Base-by-base conservation (phyloP, 2,797 vertebrate genomes). In the Micropoecilia bifurca region DNA sequence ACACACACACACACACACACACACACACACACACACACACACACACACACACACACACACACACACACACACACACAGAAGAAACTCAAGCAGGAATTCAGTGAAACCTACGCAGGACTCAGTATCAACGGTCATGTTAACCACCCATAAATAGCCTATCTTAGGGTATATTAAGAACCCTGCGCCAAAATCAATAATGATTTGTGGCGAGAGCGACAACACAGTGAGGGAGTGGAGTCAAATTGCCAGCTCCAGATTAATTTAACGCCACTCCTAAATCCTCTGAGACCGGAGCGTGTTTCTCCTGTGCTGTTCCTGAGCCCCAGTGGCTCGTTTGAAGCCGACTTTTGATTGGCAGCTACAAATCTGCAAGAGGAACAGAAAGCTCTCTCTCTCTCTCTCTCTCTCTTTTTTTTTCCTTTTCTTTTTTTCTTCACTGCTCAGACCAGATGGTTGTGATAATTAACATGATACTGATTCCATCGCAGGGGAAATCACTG, bases 401-500 rank as follows among this genome's bases (percentile, higher is more conserved):
- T 18, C 47, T 20, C 47, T 20, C 0, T 47, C 10, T 18, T 6
- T 18, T 8, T 8, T 8, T 0, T 8, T 22, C 0, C 87, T 76
- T 88, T 91, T 88, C 82, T 92, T 88, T 82, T 88, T 91, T 90
- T 81, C 83, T 77, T 25, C 87, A 84, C 90, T 84, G 93, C 92
- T 94, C 85, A 89, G 94, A 96, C 93, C 96, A 96, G 96, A 96
- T 96, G 96, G 96, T 95, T 91, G 94, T 94, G 95, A 96, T 96
- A 96, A 96, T 96, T 96, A 96, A 96, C 95, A 96, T 95, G 94
- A 96, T 96, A 95, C 95, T 95, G 94, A 95, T 95, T 94, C 94
- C 93, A 95, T 96, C 95, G 83, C 95, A 87, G 72, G 96, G 95
- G 96, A 96, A 96, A 96, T 96, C 94, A 95, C 90, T 95, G 94